Evolutionary conservation across 2,113 vertebrate genomes (phyloP).

Genomic region (Abramis brama): DNA sequence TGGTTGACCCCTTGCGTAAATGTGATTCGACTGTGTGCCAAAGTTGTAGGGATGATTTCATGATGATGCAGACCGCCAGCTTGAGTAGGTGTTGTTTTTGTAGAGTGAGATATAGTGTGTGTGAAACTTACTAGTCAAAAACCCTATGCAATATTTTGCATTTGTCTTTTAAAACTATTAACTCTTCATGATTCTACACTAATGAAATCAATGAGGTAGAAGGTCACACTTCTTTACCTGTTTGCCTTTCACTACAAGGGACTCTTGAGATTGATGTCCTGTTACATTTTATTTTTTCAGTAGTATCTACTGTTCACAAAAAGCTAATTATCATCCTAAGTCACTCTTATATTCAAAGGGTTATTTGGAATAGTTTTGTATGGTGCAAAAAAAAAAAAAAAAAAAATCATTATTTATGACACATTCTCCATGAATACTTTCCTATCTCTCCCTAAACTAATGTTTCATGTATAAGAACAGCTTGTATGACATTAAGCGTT

Average conservation of each 20-base stretch:
- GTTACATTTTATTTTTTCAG: not conserved
- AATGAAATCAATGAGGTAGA: no score
- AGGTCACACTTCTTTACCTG: not conserved
- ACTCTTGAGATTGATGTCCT: not conserved
- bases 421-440: not conserved
- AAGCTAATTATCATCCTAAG: not conserved
- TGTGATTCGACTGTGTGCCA: not conserved
- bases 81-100: not conserved
- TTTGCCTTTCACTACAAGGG: not conserved
- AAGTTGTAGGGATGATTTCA: not conserved
- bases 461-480: constrained; percentile 9
- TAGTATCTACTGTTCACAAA: not conserved
- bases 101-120: not conserved
- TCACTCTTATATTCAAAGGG: not conserved
- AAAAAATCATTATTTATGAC: not conserved
- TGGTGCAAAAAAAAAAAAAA: not conserved
- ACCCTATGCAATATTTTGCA: not conserved
- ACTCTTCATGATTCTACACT: not conserved
- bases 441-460: not conserved
- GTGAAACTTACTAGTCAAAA: not conserved
- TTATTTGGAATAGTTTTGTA: not conserved
- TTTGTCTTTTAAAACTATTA: not conserved
- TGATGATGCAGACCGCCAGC: not conserved
- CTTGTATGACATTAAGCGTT: not conserved
- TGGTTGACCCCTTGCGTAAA: constrained; percentile 30